phyloP scores from a whole-genome alignment of 2,888 invertebrate species.

The Notocelia uddmanniana region DNA sequence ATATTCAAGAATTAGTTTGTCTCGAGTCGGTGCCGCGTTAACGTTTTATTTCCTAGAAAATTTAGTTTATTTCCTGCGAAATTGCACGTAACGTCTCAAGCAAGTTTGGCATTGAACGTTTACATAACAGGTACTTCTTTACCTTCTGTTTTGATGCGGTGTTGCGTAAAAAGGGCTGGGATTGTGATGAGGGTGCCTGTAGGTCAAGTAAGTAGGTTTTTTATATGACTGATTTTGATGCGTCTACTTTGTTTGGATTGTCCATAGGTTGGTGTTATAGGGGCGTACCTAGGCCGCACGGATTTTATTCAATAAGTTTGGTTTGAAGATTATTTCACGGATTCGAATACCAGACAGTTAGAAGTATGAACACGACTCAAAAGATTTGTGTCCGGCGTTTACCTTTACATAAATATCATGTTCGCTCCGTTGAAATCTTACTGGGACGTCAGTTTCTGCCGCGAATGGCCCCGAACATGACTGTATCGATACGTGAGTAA shows the following conservation, averaged over 20 bases:
- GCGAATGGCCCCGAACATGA: too few relatives aligned
- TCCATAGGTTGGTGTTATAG: too few relatives aligned
- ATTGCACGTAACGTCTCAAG: slow-evolving; percentile 27
- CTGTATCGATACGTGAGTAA: too few relatives aligned
- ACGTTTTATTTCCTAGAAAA: slow-evolving; percentile 43
- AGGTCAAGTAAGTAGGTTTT: background rate
- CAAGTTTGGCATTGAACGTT: background rate
- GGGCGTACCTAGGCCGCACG: background rate
- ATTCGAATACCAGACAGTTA: too few relatives aligned
- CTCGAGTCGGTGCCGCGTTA: slow-evolving; percentile 38
- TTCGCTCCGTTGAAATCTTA: too few relatives aligned
- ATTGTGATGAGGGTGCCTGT: background rate
- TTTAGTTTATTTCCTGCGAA: slow-evolving; percentile 32
- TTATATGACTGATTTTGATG: background rate
- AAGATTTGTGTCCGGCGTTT: too few relatives aligned
- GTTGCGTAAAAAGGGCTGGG: background rate
- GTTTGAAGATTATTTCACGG: too few relatives aligned
- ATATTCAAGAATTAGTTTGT: slow-evolving; percentile 45
- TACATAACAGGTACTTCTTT: slow-evolving; percentile 6
- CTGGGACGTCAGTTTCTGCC: too few relatives aligned
- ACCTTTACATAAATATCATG: too few relatives aligned
- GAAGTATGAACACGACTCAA: too few relatives aligned
- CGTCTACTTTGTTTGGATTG: background rate
- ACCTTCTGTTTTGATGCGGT: background rate
- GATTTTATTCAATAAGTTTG: background rate